Percentiles rank a stretch among this genome's conserved stretches.
Evolutionary conservation across 2,113 vertebrate species (phyloP).

Genomic region (Cyprinodon tularosa): DNA sequence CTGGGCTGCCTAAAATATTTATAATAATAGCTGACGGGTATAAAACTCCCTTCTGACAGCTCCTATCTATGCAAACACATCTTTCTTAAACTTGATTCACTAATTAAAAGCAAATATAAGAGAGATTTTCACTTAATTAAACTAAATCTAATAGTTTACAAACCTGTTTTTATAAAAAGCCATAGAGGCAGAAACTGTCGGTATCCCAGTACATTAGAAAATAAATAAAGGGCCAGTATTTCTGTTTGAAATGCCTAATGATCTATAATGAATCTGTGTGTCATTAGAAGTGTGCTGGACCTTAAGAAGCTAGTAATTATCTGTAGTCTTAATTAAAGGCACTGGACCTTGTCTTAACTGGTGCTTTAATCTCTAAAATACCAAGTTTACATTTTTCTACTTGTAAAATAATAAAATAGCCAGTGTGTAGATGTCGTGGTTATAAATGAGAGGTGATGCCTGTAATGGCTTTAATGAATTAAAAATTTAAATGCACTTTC

Average conservation of each 20-base stretch:
- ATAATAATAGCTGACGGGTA: conserved; percentile 6
- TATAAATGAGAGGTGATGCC: not conserved
- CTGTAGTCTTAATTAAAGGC: conserved; percentile 9
- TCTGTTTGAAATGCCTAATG: not conserved
- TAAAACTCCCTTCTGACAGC: conserved; percentile 4
- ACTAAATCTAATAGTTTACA: not conserved
- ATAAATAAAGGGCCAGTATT: not conserved
- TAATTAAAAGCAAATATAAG: not conserved
- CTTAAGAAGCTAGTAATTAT: not conserved
- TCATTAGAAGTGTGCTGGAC: not conserved
- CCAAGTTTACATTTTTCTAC: conserved; percentile 1
- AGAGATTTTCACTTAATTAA: not conserved
- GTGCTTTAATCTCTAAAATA: conserved; percentile 19
- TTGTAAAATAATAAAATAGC: not conserved
- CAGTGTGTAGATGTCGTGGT: not conserved
- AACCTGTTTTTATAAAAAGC: not conserved
- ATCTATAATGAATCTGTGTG: not conserved
- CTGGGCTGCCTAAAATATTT: not conserved
- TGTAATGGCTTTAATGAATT: not conserved
- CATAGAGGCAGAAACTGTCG: not conserved
- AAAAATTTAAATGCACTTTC: not conserved
- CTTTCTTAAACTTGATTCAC: not conserved
- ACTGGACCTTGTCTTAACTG: conserved; percentile 7
- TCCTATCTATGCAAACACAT: conserved; percentile 15
- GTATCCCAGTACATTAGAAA: not conserved